These are phyloP conservation scores for Ennomos erosarius DNA, from an alignment of 2,888 invertebrate genomes.

Conservation along the genomic window DNA sequence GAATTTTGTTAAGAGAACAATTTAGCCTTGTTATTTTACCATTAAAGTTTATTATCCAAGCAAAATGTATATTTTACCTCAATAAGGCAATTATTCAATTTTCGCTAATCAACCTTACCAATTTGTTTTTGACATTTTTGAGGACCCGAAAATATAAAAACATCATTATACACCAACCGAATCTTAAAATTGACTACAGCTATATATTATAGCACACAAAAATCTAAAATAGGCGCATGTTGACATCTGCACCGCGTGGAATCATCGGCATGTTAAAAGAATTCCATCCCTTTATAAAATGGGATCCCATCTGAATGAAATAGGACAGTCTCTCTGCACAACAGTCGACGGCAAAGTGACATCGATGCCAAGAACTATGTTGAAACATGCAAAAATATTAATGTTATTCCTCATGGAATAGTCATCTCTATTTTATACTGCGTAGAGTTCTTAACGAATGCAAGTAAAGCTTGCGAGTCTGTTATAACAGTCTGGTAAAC, in stretches of 20 bases:
- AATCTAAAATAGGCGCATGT: background rate
- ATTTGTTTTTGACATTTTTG: no score
- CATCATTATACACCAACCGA: no score
- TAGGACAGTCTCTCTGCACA: slow-evolving; percentile 29
- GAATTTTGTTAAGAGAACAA: slow-evolving; percentile 13
- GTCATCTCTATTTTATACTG: slow-evolving; percentile 4
- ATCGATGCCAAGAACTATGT: slow-evolving; percentile 35
- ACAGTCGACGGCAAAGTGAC: slow-evolving; percentile 26
- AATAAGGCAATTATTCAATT: no score
- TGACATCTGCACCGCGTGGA: slow-evolving; percentile 1
- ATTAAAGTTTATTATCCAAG: slow-evolving; percentile 2
- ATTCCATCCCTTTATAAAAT: slow-evolving; percentile 18
- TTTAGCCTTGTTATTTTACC: slow-evolving; percentile 16
- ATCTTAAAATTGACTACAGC: no score
- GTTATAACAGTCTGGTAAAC: slow-evolving; percentile 30
- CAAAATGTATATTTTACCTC: no score
- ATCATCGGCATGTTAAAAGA: slow-evolving; percentile 15
- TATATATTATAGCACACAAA: background rate
- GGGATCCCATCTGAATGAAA: slow-evolving; percentile 23
- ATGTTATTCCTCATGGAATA: slow-evolving; percentile 5
- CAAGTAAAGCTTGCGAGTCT: slow-evolving; percentile 17
- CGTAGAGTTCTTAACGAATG: slow-evolving; percentile 11
- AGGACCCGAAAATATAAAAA: no score
- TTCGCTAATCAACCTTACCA: no score
- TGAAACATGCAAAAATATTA: slow-evolving; percentile 29